Evolutionary conservation across 2,797 vertebrate genomes (phyloP).

Genomic region (Cottoperca gobio): DNA sequence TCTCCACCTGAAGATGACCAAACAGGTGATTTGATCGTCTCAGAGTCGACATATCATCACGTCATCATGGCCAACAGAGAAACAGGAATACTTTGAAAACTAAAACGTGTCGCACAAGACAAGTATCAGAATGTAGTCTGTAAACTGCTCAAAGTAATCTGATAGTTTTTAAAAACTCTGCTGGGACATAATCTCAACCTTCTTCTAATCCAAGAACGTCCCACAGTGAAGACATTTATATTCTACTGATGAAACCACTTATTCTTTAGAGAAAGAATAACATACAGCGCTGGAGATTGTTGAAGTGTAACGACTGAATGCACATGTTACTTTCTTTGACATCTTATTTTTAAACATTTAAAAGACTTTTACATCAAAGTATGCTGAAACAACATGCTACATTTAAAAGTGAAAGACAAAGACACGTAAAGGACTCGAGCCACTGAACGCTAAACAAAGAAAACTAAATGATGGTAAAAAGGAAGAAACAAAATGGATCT

Average conservation of each 20-base stretch:
- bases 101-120: neutral
- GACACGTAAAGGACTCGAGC: neutral
- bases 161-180: neutral
- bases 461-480: neutral
- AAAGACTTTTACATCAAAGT: neutral
- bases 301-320: neutral
- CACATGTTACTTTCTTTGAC: neutral
- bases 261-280: no score
- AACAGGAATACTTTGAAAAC: no score
- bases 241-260: no score
- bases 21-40: no score
- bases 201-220: no score
- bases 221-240: no score
- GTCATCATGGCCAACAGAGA: no score
- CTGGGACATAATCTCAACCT: no score
- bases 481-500: slow-evolving; percentile 10
- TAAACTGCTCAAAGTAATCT: neutral
- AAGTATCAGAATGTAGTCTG: neutral
- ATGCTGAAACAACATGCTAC: neutral
- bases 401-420: slow-evolving; percentile 34
- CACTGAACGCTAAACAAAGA: neutral
- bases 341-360: neutral
- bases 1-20: no score
- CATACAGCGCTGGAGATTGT: neutral
- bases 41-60: no score